Evolutionary conservation across 2,888 invertebrate genomes (phyloP), one percentile per base, ranked within the genome.

Genomic region (Cerceris ruficornis): DNA sequence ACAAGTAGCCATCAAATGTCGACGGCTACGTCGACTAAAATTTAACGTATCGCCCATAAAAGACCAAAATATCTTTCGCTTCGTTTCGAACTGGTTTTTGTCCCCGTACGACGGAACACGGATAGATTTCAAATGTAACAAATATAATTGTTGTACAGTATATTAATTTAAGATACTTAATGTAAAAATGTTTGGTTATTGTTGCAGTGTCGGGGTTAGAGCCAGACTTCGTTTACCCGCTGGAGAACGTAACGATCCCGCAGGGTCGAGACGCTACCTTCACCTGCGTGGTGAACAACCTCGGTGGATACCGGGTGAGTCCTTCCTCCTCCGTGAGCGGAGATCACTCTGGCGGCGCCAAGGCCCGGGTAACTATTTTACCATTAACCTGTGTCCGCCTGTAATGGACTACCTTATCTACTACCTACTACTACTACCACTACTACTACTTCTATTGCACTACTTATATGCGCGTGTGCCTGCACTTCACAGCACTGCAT

Each of bases 271-370:
- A 97, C 93, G 96, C 96, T 87, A 95, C 96, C 92, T 96, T 97
- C 93, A 96, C 96, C 86, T 97, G 97, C 92, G 96, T 96, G 91
- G 96, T 97, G 91, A 96, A 96, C 94, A 96, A 97, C 94, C 95
- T 97, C 92, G 95, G 95, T 90, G 95, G 95, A 94, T 95, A 94
- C 92, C 91, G 92, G 91, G 98, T 98, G 97, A 97, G 97, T 97
- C 96, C 96, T 89, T 92, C 90, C 87, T 91, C 92, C 88, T 89
- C 91, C 90, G 89, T 88, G 90, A 90, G 91, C 90, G 89, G 90
- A 89, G 91, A 92, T 91, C 91, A 91, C 88, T 86, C 86, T 77
- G 88, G 90, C 91, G 90, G 89, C 90, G 86, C 86, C 91, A 91
- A 90, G 87, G 87, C 90, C 90, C 91, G 91, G 92, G 91, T 92